Conservation (phyloP, 2,888 invertebrate genomes). For the Sarcophaga subvicina region DNA sequence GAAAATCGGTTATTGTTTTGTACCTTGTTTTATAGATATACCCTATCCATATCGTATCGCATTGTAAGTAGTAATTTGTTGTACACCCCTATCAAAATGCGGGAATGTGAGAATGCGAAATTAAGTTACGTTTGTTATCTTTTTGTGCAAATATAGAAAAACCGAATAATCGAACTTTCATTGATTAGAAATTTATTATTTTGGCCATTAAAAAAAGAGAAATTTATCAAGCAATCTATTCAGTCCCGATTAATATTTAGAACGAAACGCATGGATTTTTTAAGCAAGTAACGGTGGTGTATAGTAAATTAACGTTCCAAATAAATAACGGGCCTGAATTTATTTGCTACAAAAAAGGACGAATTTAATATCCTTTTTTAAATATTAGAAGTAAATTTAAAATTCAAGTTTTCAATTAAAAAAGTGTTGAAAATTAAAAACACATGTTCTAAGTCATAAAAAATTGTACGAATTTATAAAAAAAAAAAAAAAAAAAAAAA, state of each 20-base stretch:
- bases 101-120: slow-evolving; percentile 11
- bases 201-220: slow-evolving; percentile 41
- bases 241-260: slow-evolving; percentile 24
- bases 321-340: neutral
- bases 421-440: too few species aligned
- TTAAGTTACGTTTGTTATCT: slow-evolving; percentile 26
- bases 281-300: neutral
- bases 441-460: too few species aligned
- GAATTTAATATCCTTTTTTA: neutral
- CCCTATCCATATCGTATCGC: too few species aligned
- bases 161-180: neutral
- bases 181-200: slow-evolving; percentile 18
- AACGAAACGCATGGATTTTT: slow-evolving; percentile 6
- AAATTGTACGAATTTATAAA: too few species aligned
- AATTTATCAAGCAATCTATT: slow-evolving; percentile 34
- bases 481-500: too few species aligned
- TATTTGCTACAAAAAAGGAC: neutral
- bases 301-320: neutral
- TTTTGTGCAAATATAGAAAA: neutral
- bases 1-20: too few species aligned
- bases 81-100: slow-evolving; percentile 16
- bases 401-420: too few species aligned
- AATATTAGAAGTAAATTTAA: neutral
- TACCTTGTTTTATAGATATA: too few species aligned
- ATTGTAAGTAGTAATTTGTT: neutral